A percentile compares a stretch with the other conserved stretches of the same genome.
Evolutionary conservation across 2,113 vertebrate genomes (phyloP).

Genomic region (Cranoglanis bouderius): DNA sequence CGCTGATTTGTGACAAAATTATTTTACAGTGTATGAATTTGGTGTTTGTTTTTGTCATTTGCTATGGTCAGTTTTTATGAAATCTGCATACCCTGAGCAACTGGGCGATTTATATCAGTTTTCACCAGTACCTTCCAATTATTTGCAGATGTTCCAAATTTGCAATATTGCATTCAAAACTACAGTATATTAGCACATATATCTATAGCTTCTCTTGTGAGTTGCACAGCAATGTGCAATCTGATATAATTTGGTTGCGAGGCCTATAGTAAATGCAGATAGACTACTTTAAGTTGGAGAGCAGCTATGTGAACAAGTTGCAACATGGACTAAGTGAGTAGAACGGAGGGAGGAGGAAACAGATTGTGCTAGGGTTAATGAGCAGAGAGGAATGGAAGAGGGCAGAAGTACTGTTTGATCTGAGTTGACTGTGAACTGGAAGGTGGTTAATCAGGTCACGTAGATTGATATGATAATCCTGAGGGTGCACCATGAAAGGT

Average conservation of each 20-base stretch:
- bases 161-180: background rate
- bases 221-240: background rate
- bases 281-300: conserved; percentile 25
- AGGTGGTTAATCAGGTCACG: conserved; percentile 54
- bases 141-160: background rate
- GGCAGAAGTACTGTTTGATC: conserved; percentile 44
- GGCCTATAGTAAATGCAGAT: conserved; percentile 58
- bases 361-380: conserved; percentile 47
- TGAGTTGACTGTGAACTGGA: conserved; percentile 27
- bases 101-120: background rate
- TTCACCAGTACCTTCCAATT: background rate
- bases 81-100: background rate
- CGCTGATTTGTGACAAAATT: background rate
- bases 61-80: background rate
- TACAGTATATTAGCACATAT: background rate
- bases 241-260: conserved; percentile 59
- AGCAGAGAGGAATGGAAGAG: conserved; percentile 50
- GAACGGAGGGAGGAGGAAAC: conserved; percentile 36
- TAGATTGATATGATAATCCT: conserved; percentile 53
- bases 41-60: background rate
- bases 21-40: background rate
- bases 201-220: background rate
- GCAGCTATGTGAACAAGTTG: conserved; percentile 31
- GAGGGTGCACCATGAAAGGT: conserved; percentile 48
- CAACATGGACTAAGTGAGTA: background rate